phyloP scores from a whole-genome alignment of 2,888 invertebrate species.

The Trachelus troglodyta region DNA sequence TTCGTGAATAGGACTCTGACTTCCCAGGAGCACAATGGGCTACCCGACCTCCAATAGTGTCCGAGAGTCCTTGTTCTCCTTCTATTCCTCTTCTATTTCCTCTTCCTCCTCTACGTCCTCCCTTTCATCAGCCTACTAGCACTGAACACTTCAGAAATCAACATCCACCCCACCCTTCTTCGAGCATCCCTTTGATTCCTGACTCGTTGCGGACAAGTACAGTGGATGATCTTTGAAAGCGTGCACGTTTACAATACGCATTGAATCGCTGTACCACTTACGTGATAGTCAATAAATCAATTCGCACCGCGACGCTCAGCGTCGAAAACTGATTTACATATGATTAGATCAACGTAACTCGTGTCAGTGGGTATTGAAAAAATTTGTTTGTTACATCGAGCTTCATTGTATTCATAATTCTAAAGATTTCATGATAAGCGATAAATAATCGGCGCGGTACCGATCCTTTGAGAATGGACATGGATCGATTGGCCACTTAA shows the following conservation, averaged over 20 bases:
- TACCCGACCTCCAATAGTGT: not conserved
- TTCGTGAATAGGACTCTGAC: conserved; percentile 33
- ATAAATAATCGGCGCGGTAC: not conserved
- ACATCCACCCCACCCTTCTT: not conserved
- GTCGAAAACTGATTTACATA: not conserved
- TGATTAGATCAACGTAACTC: not conserved
- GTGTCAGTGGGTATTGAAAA: too few relatives aligned
- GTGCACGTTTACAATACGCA: conserved; percentile 20
- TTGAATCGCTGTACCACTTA: conserved; percentile 39
- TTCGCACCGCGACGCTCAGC: conserved; percentile 25
- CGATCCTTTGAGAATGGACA: not conserved
- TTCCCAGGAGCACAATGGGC: conserved; percentile 10
- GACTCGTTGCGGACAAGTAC: conserved; percentile 26
- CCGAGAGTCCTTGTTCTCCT: not conserved
- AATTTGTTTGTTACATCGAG: not conserved
- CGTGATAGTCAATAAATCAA: conserved; percentile 45
- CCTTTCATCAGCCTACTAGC: not conserved
- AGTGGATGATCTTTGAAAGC: conserved; percentile 12
- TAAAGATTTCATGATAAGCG: not conserved
- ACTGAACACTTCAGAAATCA: not conserved
- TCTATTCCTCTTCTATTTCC: not conserved
- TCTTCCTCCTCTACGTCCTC: not conserved
- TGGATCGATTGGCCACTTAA: not conserved
- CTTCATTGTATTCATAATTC: not conserved
- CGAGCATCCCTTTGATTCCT: conserved; percentile 4